Evolutionary conservation across 2,113 vertebrate genomes (phyloP).

Genomic region (Corvus moneduloides): DNA sequence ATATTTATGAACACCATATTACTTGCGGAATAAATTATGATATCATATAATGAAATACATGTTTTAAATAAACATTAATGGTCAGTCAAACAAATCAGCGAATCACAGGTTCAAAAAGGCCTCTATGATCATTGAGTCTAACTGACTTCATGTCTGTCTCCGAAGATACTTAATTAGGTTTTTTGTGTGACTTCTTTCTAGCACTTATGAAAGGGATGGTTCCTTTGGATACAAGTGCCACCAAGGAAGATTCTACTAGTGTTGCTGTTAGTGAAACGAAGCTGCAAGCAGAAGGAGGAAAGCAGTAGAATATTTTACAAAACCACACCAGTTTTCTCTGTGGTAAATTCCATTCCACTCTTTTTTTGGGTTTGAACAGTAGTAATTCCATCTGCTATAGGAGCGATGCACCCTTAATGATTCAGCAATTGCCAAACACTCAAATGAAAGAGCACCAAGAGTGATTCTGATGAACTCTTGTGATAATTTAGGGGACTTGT

Average conservation of each 20-base stretch:
- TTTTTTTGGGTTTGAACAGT: background rate
- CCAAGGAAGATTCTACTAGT: background rate
- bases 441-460: background rate
- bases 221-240: conserved; percentile 12
- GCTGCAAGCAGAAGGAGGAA: conserved; percentile 34
- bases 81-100: background rate
- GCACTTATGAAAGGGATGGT: background rate
- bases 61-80: background rate
- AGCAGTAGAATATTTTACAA: conserved; percentile 1
- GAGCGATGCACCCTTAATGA: background rate
- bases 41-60: background rate
- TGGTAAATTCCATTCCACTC: conserved; percentile 7
- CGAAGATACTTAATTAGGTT: background rate
- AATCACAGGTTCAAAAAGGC: background rate
- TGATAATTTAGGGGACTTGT: background rate
- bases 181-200: conserved; percentile 13
- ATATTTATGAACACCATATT: background rate
- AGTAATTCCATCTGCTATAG: background rate
- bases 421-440: conserved; percentile 2
- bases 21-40: background rate
- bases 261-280: conserved; percentile 19
- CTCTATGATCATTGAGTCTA: background rate
- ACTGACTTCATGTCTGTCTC: background rate
- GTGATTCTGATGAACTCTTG: background rate
- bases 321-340: background rate